These are phyloP conservation scores for Choreutis nemorana DNA, from an alignment of 2,888 invertebrate genomes.

Conservation along the genomic window DNA sequence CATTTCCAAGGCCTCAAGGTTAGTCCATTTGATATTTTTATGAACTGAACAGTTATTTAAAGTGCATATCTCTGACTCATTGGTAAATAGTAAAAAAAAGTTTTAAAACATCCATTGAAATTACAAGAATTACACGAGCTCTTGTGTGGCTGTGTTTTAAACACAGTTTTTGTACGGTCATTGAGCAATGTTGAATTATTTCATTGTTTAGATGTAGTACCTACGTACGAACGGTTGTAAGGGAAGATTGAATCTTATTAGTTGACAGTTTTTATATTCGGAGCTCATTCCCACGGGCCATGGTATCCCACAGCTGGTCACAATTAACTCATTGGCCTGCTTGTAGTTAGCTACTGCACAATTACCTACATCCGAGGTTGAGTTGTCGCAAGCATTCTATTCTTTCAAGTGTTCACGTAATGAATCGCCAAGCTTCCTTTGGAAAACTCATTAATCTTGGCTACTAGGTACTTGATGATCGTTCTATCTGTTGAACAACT, in stretches of 20 bases:
- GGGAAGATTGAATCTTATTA: conserved; percentile 31
- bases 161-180: conserved; percentile 23
- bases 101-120: background rate
- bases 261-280: conserved; percentile 30
- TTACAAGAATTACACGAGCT: background rate
- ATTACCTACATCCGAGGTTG: conserved; percentile 47
- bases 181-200: conserved; percentile 40
- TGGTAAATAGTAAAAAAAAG: no score
- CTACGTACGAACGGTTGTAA: conserved; percentile 27
- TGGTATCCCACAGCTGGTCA: conserved; percentile 23
- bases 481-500: no score
- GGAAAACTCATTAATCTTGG: conserved; percentile 15
- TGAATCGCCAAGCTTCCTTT: conserved; percentile 23
- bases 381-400: conserved; percentile 50
- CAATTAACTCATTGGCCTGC: conserved; percentile 24
- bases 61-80: no score
- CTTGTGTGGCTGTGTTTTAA: conserved; percentile 22
- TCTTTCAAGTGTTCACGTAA: conserved; percentile 44
- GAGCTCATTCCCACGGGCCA: conserved; percentile 34
- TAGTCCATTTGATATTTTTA: conserved; percentile 22
- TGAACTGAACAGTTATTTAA: background rate
- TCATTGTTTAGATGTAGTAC: conserved; percentile 35
- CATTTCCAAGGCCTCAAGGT: conserved; percentile 87
- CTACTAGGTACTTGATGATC: conserved; percentile 19
- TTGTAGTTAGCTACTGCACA: conserved; percentile 22